These are phyloP conservation scores for Drosophila sp. DNA, from an alignment of 1,140 invertebrate genomes.

Conservation along the genomic window DNA sequence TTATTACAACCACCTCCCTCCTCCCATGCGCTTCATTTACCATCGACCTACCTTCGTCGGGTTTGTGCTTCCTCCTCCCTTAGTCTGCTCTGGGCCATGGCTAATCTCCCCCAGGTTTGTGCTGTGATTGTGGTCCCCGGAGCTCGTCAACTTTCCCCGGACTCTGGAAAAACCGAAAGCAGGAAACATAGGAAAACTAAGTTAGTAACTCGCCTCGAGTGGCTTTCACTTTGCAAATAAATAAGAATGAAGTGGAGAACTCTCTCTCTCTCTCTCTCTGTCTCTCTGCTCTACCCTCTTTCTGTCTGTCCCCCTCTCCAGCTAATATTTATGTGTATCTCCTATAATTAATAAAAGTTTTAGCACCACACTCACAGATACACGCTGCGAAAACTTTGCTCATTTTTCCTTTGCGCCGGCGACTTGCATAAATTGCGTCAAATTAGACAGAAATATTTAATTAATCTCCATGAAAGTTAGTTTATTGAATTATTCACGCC, in stretches of 20 bases:
- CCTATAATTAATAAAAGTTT: slow-evolving; percentile 83
- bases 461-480: slow-evolving; percentile 77
- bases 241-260: neutral
- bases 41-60: slow-evolving; percentile 7
- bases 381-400: slow-evolving; percentile 60
- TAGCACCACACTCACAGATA: slow-evolving; percentile 34
- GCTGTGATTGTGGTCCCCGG: slow-evolving; percentile 35
- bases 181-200: slow-evolving; percentile 55
- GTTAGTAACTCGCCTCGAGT: slow-evolving; percentile 72
- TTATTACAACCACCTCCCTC: no score
- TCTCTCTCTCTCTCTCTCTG: neutral
- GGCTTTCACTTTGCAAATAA: slow-evolving; percentile 43
- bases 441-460: slow-evolving; percentile 84
- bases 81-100: slow-evolving; percentile 12
- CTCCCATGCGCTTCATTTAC: slow-evolving; percentile 24
- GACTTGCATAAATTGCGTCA: slow-evolving; percentile 79
- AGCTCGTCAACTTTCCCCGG: slow-evolving; percentile 37
- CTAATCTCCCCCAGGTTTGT: slow-evolving; percentile 53
- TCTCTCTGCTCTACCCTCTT: neutral
- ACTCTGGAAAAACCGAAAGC: slow-evolving; percentile 32
- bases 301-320: neutral
- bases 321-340: slow-evolving; percentile 76
- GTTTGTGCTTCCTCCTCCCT: neutral
- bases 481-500: slow-evolving; percentile 78
- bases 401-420: slow-evolving; percentile 54